Percentiles rank a stretch among this genome's conserved stretches.
These are phyloP conservation scores for Gandaritis pyraliata DNA, from an alignment of 2,888 invertebrate genomes.

Conservation along the genomic window DNA sequence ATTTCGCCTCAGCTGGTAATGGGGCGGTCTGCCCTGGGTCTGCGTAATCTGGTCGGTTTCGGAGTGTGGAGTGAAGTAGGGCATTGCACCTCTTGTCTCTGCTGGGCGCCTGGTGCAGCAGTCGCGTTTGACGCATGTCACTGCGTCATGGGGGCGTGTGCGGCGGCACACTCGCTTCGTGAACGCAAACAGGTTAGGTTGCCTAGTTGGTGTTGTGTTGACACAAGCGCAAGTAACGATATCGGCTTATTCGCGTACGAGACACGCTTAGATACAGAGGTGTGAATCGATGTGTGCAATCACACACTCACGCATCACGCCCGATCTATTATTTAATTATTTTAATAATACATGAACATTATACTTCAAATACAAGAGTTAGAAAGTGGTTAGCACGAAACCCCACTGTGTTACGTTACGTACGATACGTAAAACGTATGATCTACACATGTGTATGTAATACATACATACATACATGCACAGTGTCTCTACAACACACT, in stretches of 20 bases:
- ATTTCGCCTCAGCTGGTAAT: conserved; percentile 19
- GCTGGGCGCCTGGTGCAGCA: conserved; percentile 71
- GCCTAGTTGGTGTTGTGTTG: conserved; percentile 22
- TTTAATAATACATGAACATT: not conserved
- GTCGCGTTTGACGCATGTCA: conserved; percentile 81
- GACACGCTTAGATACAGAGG: conserved; percentile 22
- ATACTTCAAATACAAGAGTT: not conserved
- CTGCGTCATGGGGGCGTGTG: conserved; percentile 77
- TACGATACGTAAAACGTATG: conserved; percentile 1
- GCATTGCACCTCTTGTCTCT: conserved; percentile 58
- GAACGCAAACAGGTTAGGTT: conserved; percentile 31
- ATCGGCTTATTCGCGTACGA: conserved; percentile 26
- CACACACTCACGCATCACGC: conserved; percentile 14
- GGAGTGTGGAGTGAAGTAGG: conserved; percentile 39
- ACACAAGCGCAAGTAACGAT: conserved; percentile 29
- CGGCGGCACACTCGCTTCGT: conserved; percentile 40
- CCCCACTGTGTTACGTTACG: not conserved
- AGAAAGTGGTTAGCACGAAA: not conserved
- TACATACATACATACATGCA: conserved; percentile 18
- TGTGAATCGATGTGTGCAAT: conserved; percentile 28
- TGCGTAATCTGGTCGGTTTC: conserved; percentile 29
- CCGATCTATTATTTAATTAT: not conserved
- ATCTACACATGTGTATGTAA: conserved; percentile 14
- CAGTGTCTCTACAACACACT: conserved; percentile 5
- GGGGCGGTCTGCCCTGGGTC: conserved; percentile 40